phyloP scores from a whole-genome alignment of 2,113 vertebrate species.

The Natator depressus region DNA sequence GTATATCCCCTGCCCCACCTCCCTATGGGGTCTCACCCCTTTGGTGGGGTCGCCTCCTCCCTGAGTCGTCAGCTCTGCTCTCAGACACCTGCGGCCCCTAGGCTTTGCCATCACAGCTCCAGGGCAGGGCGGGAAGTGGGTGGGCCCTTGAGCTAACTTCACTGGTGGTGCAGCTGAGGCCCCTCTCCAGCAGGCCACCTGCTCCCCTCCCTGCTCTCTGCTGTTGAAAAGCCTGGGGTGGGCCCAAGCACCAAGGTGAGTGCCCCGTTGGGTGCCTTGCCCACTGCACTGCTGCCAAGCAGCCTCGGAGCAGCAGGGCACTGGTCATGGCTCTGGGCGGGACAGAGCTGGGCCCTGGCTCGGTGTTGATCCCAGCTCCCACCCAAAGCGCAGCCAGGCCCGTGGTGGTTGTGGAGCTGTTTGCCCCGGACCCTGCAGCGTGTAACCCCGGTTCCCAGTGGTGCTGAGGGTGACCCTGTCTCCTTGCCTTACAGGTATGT shows the following conservation, averaged over 20 bases:
- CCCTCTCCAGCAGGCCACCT: background rate
- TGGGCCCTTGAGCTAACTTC: background rate
- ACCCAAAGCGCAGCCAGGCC: background rate
- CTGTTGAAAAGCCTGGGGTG: background rate
- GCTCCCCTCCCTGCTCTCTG: background rate
- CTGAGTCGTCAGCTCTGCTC: background rate
- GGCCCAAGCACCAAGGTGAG: no score
- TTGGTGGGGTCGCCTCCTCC: no score
- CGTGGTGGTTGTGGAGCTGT: background rate
- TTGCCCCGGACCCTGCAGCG: rapidly evolving
- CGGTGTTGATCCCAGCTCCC: background rate
- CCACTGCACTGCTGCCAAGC: background rate
- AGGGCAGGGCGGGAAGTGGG: background rate
- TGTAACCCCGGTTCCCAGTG: background rate
- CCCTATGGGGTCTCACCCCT: background rate
- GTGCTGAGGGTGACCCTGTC: rapidly evolving
- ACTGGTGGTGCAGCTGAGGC: background rate
- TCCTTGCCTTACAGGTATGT: constrained; percentile 86
- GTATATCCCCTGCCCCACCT: background rate
- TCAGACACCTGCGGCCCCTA: background rate
- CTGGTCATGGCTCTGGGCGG: background rate
- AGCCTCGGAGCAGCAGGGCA: background rate
- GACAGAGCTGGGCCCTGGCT: background rate
- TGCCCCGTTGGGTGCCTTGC: no score
- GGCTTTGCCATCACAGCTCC: background rate